These are phyloP conservation scores for Ctenodactylus gundi DNA, from an alignment of 2,113 vertebrate genomes.

Conservation along the genomic window DNA sequence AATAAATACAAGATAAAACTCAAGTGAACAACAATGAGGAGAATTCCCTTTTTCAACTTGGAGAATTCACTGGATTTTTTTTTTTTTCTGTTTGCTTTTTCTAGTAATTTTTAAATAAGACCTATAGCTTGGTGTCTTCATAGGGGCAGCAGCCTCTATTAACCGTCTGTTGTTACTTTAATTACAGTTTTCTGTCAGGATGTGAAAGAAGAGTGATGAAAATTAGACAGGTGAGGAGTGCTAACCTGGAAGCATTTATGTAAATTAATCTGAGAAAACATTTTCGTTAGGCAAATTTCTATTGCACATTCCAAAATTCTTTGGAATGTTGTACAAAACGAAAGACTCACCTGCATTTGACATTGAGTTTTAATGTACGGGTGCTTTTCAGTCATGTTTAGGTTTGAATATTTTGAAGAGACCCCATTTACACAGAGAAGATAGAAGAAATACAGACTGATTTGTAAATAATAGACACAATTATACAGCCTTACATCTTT, in stretches of 20 bases:
- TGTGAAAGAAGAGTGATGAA: slow-evolving; percentile 13
- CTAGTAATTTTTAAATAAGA: slow-evolving; percentile 11
- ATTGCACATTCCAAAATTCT: neutral
- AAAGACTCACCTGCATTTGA: neutral
- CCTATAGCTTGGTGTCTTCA: neutral
- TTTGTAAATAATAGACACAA: neutral
- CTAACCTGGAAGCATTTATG: neutral
- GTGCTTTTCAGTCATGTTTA: neutral
- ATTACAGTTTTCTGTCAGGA: slow-evolving; percentile 33
- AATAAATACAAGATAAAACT: slow-evolving; percentile 14
- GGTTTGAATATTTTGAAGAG: neutral
- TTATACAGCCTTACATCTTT: neutral
- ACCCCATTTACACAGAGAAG: neutral
- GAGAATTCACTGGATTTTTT: slow-evolving; percentile 8
- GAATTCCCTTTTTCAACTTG: slow-evolving; percentile 21
- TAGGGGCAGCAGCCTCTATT: slow-evolving; percentile 6
- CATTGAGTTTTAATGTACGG: neutral
- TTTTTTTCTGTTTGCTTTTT: slow-evolving; percentile 38
- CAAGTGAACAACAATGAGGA: neutral
- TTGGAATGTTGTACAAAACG: neutral
- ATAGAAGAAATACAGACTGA: neutral
- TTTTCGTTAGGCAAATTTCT: neutral
- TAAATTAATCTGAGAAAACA: neutral
- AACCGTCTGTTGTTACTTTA: slow-evolving; percentile 10
- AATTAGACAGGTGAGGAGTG: neutral